Evolutionary conservation across 2,797 vertebrate genomes (phyloP), one percentile per base, ranked within the genome.

Genomic region (Anisognathus igniventris): DNA sequence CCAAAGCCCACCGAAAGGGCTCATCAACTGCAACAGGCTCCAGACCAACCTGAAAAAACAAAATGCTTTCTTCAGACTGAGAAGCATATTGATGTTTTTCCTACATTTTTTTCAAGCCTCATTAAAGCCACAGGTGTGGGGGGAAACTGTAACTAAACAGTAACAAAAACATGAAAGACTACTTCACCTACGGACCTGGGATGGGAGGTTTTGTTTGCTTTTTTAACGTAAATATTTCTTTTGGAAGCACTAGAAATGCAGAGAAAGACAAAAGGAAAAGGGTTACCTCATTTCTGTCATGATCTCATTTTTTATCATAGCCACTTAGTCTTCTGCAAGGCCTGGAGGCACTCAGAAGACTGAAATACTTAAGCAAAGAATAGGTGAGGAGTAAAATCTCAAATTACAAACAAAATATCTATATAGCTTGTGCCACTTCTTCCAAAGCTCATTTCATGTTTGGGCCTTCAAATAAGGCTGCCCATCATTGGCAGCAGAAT

Each of bases 221-320:
- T 90, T 85, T 91, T 51, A 93, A 96, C 51, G 33, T 92, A 96
- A 95, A 96, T 92, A 92, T 95, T 97, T 95, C 68, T 51, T 91
- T 96, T 96, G 86, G 90, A 95, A 88, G 66, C 39, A 89, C 65
- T 67, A 93, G 61, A 90, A 96, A 87, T 47, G 53, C 22, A 62
- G 33, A 73, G 45, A 78, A 74, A 93, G 91, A 86, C 58, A 72
- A 77, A 92, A 83, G 78, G 68, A 93, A 61, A 61, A 86, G 72
- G 64, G 95, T 93, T 93, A 91, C 61, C 80, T 97, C 75, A 80
- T 66, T 89, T 83, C 85, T 90, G 91, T 96, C 82, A 82, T 67
- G 84, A 96, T 86, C 80, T 96, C 84, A 90, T 78, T 86, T 91
- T 83, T 93, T 95, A 95, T 84, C 86, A 70, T 86, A 89, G 79